These are phyloP conservation scores for Acanthoscelides obtectus DNA, from an alignment of 2,888 invertebrate species.

Conservation along the genomic window DNA sequence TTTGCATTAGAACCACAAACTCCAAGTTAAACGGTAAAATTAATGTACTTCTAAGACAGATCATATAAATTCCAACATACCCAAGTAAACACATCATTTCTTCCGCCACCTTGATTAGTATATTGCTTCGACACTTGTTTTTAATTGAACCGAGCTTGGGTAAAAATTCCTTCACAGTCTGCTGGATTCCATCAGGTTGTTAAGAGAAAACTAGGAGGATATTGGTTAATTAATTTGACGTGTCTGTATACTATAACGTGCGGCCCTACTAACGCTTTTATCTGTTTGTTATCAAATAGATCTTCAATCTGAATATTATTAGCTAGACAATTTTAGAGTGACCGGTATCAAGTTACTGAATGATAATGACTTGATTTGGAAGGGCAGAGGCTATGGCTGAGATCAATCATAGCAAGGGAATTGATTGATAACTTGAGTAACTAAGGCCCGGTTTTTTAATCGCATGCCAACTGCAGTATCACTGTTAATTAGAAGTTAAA, in stretches of 20 bases:
- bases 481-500: no score
- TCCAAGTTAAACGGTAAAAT: no score
- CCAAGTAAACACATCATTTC: background rate
- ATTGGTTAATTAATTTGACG: background rate
- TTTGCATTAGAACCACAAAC: no score
- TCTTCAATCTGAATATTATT: background rate
- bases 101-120: background rate
- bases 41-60: background rate
- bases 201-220: background rate
- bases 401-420: no score
- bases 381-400: no score
- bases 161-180: background rate
- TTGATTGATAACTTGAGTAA: no score
- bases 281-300: background rate
- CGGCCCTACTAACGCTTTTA: background rate
- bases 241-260: background rate
- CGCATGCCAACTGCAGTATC: no score
- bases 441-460: no score
- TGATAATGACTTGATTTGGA: no score
- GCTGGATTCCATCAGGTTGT: background rate
- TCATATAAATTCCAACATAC: background rate
- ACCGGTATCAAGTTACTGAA: background rate
- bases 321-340: background rate
- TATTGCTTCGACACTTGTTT: background rate
- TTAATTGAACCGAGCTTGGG: background rate